These are phyloP conservation scores for Reticulitermes speratus DNA, from an alignment of 1,140 invertebrate species.

Conservation along the genomic window DNA sequence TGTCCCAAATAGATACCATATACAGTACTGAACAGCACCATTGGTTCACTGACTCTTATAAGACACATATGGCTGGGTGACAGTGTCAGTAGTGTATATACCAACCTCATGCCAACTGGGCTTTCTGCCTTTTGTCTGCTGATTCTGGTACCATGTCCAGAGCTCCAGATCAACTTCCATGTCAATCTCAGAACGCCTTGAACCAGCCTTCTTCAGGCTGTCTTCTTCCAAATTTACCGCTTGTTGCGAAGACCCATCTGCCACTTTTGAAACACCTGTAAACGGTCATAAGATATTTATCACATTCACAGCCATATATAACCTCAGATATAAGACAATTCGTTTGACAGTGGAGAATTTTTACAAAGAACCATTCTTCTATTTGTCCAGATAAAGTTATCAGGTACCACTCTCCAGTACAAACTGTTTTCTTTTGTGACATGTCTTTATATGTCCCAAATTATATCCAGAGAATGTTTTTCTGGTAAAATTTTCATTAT, in stretches of 20 bases:
- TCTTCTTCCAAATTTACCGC: neutral
- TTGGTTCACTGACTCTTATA: neutral
- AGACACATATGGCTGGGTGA: neutral
- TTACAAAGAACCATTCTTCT: too few species aligned
- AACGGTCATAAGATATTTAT: too few species aligned
- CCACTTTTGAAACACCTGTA: neutral
- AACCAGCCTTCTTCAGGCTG: neutral
- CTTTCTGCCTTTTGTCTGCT: slow-evolving; percentile 35
- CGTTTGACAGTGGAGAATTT: too few species aligned
- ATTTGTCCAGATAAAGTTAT: too few species aligned
- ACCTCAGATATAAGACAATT: too few species aligned
- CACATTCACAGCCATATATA: too few species aligned
- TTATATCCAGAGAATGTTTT: too few species aligned
- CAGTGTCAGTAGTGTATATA: neutral
- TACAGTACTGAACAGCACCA: neutral
- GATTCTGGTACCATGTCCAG: slow-evolving; percentile 37
- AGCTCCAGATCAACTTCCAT: slow-evolving; percentile 32
- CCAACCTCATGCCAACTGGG: slow-evolving; percentile 36
- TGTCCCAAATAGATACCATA: neutral
- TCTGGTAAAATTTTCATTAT: too few species aligned
- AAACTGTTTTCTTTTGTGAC: too few species aligned
- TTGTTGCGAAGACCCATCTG: neutral
- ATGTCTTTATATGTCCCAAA: too few species aligned
- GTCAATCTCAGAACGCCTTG: slow-evolving; percentile 33
- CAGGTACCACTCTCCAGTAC: too few species aligned